Percentiles rank a stretch among this genome's conserved stretches.
Evolutionary conservation across 2,797 vertebrate genomes (phyloP).

Genomic region (Lithobates sylvaticus): DNA sequence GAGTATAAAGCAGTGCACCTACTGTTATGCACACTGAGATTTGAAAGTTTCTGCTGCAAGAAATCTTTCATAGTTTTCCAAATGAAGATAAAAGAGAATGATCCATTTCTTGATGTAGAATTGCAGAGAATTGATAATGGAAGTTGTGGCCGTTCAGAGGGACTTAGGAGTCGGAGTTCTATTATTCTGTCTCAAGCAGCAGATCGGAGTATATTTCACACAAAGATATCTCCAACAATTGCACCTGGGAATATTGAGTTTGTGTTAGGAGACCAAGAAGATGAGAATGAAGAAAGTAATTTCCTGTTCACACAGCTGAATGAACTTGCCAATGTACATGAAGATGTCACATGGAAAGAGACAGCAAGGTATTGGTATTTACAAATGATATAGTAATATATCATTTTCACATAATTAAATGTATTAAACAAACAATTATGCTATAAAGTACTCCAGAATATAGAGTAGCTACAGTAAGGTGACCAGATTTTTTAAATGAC

Average conservation of each 20-base stretch:
- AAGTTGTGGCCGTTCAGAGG: slow-evolving; percentile 7
- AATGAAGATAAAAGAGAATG: slow-evolving; percentile 46
- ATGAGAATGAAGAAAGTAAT: slow-evolving; percentile 3
- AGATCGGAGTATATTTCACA: slow-evolving; percentile 64
- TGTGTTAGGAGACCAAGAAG: slow-evolving; percentile 49
- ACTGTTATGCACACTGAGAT: background rate
- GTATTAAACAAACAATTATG: too few relatives aligned
- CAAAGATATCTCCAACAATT: slow-evolving; percentile 11
- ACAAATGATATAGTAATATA: too few relatives aligned
- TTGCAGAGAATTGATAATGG: background rate
- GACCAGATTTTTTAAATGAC: too few relatives aligned
- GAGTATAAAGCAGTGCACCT: slow-evolving; percentile 1
- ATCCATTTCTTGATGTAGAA: slow-evolving; percentile 14
- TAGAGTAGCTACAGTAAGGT: too few relatives aligned
- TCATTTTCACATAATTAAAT: too few relatives aligned
- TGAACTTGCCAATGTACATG: slow-evolving; percentile 71
- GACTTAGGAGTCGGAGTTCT: background rate
- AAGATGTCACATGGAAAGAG: slow-evolving; percentile 74
- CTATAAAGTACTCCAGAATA: too few relatives aligned
- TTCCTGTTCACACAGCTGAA: slow-evolving; percentile 73
- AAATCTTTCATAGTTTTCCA: background rate
- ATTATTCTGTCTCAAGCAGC: slow-evolving; percentile 57
- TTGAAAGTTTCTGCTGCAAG: background rate
- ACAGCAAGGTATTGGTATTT: slow-evolving; percentile 73
- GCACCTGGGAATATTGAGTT: background rate